A percentile compares a stretch with the other conserved stretches of the same genome.
These are phyloP conservation scores for Oscheius myriophilus DNA, from an alignment of 2,888 invertebrate species.

Conservation along the genomic window DNA sequence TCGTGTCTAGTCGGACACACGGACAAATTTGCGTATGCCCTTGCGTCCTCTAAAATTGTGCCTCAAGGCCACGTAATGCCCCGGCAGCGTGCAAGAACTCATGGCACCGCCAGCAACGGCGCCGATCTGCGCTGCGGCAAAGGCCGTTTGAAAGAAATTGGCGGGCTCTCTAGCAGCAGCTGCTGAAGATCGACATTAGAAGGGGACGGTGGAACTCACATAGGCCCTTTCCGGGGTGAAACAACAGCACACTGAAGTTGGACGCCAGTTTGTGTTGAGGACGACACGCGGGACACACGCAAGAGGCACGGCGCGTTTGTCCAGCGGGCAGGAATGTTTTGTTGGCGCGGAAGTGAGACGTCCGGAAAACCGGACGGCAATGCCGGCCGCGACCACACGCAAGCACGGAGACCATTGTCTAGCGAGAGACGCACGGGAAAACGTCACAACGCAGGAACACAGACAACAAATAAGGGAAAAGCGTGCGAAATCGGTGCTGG, in stretches of 20 bases:
- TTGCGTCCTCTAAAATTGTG: constrained; percentile 25
- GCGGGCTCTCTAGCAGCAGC: neutral
- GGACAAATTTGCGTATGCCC: constrained; percentile 4
- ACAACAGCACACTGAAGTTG: constrained; percentile 50
- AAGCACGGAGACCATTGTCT: constrained; percentile 19
- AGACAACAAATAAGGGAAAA: too few relatives aligned
- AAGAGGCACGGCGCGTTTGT: neutral
- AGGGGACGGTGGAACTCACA: constrained; percentile 36
- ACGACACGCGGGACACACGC: constrained; percentile 7
- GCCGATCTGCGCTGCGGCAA: constrained; percentile 11
- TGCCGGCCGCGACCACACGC: constrained; percentile 25
- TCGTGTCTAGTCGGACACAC: too few relatives aligned
- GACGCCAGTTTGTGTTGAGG: constrained; percentile 38
- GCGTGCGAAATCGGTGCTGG: too few relatives aligned
- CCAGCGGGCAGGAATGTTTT: constrained; percentile 17
- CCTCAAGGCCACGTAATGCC: constrained; percentile 25
- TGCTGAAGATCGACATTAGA: neutral
- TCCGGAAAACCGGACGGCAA: constrained; percentile 25
- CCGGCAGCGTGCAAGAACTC: constrained; percentile 28
- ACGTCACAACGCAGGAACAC: constrained; percentile 22
- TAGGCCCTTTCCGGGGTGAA: constrained; percentile 49
- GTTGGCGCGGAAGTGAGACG: constrained; percentile 23
- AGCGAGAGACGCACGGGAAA: constrained; percentile 24
- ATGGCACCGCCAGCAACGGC: constrained; percentile 25
- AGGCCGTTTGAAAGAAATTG: constrained; percentile 18